These are phyloP conservation scores for Poliocrania exsul DNA, from an alignment of 2,797 vertebrate genomes.

Conservation along the genomic window DNA sequence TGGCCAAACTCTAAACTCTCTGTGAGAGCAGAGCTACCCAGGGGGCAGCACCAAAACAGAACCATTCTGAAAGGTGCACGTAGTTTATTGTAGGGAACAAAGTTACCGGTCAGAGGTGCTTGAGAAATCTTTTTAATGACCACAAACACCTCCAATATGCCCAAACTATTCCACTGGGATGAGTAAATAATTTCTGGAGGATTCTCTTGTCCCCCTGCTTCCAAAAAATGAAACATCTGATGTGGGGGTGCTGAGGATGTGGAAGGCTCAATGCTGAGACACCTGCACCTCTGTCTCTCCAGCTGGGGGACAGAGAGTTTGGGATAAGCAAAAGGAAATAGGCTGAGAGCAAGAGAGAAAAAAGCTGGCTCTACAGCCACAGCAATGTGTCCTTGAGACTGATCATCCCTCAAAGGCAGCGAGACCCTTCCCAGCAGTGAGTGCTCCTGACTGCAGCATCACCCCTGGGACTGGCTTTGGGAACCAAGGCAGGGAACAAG, in stretches of 20 bases:
- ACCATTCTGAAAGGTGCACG: not conserved
- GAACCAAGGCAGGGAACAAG: not conserved
- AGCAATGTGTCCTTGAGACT: not conserved
- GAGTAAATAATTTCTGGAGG: not conserved
- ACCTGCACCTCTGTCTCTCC: not conserved
- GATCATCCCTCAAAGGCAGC: not conserved
- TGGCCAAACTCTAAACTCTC: not conserved
- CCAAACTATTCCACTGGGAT: not conserved
- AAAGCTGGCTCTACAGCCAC: not conserved
- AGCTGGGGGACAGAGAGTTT: not conserved
- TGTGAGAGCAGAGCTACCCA: not conserved
- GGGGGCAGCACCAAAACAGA: not conserved
- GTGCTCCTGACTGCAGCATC: not conserved
- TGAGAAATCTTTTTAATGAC: not conserved
- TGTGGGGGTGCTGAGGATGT: not conserved
- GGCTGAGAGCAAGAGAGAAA: not conserved
- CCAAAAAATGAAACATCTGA: not conserved
- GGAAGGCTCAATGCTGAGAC: not conserved
- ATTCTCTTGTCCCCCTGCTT: not conserved
- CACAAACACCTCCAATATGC: not conserved
- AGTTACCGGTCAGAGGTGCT: not conserved
- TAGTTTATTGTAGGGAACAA: not conserved
- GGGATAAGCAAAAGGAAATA: not conserved
- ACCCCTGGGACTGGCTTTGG: not conserved
- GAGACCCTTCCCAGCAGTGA: not conserved